These are phyloP conservation scores for Tachypleus tridentatus DNA, from an alignment of 1,140 invertebrate species.

Conservation along the genomic window DNA sequence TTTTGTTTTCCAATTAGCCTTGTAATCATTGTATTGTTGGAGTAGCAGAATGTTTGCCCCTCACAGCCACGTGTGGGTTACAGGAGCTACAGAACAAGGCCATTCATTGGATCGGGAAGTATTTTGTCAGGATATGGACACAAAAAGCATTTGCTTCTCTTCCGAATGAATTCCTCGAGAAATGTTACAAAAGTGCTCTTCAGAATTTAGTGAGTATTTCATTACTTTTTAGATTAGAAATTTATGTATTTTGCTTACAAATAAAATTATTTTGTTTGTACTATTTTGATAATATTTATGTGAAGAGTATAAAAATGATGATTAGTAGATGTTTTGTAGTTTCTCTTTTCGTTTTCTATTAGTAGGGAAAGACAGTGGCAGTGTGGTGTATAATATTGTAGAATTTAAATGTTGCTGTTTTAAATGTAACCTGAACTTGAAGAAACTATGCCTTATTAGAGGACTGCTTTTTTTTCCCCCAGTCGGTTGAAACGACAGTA, in stretches of 20 bases:
- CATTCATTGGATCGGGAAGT: constrained; percentile 66
- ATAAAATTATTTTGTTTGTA: too few relatives aligned
- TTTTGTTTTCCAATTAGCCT: constrained; percentile 44
- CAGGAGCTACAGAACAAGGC: constrained; percentile 74
- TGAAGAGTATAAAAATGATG: too few relatives aligned
- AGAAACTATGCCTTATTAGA: too few relatives aligned
- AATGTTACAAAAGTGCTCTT: constrained; percentile 67
- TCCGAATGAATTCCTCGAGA: constrained; percentile 62
- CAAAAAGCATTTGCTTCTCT: constrained; percentile 65
- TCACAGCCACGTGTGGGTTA: constrained; percentile 68
- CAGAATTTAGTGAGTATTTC: constrained; percentile 47
- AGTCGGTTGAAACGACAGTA: constrained; percentile 47
- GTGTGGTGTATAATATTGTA: too few relatives aligned
- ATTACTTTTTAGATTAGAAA: too few relatives aligned
- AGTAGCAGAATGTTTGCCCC: constrained; percentile 65
- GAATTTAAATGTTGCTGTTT: too few relatives aligned
- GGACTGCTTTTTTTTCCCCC: neutral
- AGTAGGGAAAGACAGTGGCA: too few relatives aligned
- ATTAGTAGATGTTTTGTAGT: too few relatives aligned
- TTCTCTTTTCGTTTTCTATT: too few relatives aligned
- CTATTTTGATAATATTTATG: too few relatives aligned
- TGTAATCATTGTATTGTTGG: constrained; percentile 60
- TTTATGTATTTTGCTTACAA: too few relatives aligned
- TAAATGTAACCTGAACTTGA: too few relatives aligned
- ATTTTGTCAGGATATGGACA: constrained; percentile 74